Percentiles rank a stretch among this genome's conserved stretches.
Conservation (phyloP, 2,113 vertebrate species). For the Rattus rattus region DNA sequence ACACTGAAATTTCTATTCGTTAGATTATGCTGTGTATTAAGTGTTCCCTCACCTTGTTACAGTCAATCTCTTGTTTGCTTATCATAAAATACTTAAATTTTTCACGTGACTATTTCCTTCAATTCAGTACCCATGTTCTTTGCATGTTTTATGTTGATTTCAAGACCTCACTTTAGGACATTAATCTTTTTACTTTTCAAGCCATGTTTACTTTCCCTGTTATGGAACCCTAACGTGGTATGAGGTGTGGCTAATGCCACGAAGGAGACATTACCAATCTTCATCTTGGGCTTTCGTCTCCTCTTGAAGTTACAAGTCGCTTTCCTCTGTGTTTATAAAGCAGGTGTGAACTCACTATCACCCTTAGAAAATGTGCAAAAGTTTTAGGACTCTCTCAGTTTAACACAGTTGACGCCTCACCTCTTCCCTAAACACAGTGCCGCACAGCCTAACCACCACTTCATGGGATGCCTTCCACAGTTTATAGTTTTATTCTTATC, state of each 20-base stretch:
- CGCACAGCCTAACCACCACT: neutral
- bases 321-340: slow-evolving; percentile 15
- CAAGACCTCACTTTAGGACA: neutral
- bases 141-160: slow-evolving; percentile 14
- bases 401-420: neutral
- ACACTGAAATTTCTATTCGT: neutral
- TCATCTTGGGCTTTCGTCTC: neutral
- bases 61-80: neutral
- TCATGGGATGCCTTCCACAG: neutral
- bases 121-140: neutral
- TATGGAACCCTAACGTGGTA: neutral
- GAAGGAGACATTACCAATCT: neutral
- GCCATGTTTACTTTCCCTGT: neutral
- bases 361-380: neutral
- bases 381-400: neutral
- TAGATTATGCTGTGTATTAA: neutral
- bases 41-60: neutral
- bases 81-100: neutral
- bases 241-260: neutral
- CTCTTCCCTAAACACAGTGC: neutral
- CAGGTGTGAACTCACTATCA: neutral
- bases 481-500: slow-evolving; percentile 8
- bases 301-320: neutral
- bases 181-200: neutral
- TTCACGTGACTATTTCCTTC: neutral